These are phyloP conservation scores for Aphodius granarius DNA, from an alignment of 2,888 invertebrate genomes.

Conservation along the genomic window DNA sequence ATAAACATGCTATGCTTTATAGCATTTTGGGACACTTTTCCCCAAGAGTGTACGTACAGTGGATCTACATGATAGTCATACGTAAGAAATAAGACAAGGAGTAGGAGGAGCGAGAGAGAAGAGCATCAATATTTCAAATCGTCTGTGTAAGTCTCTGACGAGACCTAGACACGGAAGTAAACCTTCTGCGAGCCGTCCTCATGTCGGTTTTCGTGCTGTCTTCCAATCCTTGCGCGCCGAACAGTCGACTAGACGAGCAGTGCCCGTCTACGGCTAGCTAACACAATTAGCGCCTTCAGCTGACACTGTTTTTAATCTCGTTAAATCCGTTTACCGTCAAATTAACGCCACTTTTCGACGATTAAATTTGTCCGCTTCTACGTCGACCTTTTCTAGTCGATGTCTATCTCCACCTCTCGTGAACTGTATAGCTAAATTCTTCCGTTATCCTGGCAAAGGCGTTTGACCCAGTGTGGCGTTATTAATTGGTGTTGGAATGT, in stretches of 20 bases:
- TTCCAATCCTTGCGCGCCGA: not conserved
- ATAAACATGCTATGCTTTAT: no score
- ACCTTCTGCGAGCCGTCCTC: not conserved
- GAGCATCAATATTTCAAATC: not conserved
- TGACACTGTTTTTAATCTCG: conserved; percentile 6
- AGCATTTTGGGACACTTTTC: no score
- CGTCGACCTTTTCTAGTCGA: not conserved
- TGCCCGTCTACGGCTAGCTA: not conserved
- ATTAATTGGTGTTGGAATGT: not conserved
- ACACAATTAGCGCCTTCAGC: not conserved
- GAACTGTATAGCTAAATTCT: not conserved
- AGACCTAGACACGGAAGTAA: not conserved
- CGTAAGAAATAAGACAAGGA: not conserved
- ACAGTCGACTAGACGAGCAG: no score
- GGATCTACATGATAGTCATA: not conserved
- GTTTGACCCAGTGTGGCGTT: not conserved
- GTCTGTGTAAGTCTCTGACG: not conserved
- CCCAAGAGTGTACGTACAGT: no score
- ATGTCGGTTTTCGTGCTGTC: not conserved
- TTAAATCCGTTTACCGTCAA: conserved; percentile 2
- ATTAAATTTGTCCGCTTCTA: not conserved
- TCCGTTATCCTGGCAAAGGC: not conserved
- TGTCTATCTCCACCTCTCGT: not conserved
- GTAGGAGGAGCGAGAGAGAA: not conserved
- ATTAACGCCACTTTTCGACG: conserved; percentile 3